These are phyloP conservation scores for Mimas tiliae DNA, from an alignment of 2,888 invertebrate genomes.

Conservation along the genomic window DNA sequence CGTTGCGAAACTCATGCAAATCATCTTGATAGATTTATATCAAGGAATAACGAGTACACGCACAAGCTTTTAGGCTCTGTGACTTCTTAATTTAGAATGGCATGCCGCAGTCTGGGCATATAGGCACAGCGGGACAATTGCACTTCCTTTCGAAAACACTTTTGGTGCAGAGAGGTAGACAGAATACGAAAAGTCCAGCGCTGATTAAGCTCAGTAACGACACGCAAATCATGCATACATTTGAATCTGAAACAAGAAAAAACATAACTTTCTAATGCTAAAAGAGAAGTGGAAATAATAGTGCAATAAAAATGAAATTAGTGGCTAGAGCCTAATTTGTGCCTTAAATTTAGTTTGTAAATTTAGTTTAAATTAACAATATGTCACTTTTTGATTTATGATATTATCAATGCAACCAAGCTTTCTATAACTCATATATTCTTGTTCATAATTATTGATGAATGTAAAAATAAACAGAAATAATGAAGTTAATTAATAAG, in stretches of 20 bases:
- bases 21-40: constrained; percentile 43
- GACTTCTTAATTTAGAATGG: constrained; percentile 36
- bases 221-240: constrained; percentile 60
- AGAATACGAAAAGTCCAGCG: constrained; percentile 47
- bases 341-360: too few species aligned
- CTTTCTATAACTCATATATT: too few species aligned
- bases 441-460: too few species aligned
- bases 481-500: too few species aligned
- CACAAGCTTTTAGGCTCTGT: background rate
- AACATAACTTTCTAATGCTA: background rate
- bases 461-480: too few species aligned
- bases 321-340: too few species aligned
- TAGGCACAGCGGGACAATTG: constrained; percentile 46
- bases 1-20: constrained; percentile 50
- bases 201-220: constrained; percentile 52
- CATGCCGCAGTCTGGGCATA: constrained; percentile 53
- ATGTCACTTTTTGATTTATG: too few species aligned
- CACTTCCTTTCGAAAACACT: constrained; percentile 45
- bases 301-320: background rate
- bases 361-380: background rate
- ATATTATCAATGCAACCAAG: too few species aligned
- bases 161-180: constrained; percentile 52
- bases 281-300: background rate
- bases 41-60: constrained; percentile 3
- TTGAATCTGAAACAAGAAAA: constrained; percentile 18